Evolutionary conservation across 2,113 vertebrate genomes (phyloP).

Genomic region (Microcebus tavaratra): DNA sequence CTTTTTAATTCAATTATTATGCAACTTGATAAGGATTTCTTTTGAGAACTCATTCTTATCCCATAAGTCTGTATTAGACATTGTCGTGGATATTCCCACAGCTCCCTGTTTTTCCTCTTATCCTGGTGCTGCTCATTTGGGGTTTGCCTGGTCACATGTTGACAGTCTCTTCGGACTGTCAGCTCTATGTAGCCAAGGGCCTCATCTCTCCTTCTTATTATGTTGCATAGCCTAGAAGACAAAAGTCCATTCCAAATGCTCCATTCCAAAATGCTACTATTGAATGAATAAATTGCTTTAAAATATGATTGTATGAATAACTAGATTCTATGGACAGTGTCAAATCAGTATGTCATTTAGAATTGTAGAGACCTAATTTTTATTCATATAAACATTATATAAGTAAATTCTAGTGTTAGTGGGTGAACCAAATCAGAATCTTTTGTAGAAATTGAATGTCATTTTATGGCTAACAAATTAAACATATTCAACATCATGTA

Average conservation of each 20-base stretch:
- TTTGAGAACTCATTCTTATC: not conserved
- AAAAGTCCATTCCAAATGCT: not conserved
- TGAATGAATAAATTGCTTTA: not conserved
- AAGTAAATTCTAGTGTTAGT: not conserved
- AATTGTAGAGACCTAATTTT: not conserved
- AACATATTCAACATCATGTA: not conserved
- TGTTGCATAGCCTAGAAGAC: not conserved
- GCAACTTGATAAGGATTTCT: constrained; percentile 27
- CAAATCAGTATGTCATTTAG: not conserved
- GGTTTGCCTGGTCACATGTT: not conserved
- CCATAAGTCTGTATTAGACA: not conserved
- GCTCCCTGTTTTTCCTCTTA: not conserved
- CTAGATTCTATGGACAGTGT: not conserved
- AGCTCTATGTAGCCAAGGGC: not conserved
- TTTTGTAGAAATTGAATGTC: not conserved
- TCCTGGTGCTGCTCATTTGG: not conserved
- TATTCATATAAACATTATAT: not conserved
- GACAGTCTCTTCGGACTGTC: not conserved
- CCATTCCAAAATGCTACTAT: not conserved
- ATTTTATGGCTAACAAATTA: not conserved
- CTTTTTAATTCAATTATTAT: constrained; percentile 37
- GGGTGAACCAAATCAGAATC: not conserved
- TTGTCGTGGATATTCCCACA: fast-evolving
- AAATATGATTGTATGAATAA: not conserved
- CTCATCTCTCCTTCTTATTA: not conserved